Percentiles rank a stretch among this genome's conserved stretches.
These are phyloP conservation scores for Karalla daura DNA, from an alignment of 2,797 vertebrate species.

Conservation along the genomic window DNA sequence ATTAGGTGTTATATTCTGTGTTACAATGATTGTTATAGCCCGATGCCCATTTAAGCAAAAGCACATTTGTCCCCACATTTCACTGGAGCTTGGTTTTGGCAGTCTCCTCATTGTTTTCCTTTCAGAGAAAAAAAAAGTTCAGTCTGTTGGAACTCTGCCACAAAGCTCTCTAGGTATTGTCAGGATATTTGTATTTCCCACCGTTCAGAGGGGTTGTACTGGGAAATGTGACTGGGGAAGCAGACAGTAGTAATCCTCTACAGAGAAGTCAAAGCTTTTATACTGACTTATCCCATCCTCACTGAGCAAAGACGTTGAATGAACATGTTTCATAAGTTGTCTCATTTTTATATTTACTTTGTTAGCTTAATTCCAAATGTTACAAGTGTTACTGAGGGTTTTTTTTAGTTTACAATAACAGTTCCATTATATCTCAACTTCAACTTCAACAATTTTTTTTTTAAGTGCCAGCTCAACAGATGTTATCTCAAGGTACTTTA, in stretches of 20 bases:
- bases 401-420: no score
- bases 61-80: constrained; percentile 42
- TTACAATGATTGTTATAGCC: constrained; percentile 3
- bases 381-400: no score
- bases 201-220: constrained; percentile 17
- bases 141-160: constrained; percentile 20
- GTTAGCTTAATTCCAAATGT: no score
- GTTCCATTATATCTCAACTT: no score
- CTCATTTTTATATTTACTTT: no score
- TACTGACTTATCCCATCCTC: not conserved
- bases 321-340: no score
- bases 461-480: no score
- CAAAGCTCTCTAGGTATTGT: not conserved
- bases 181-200: constrained; percentile 25
- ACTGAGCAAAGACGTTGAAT: not conserved
- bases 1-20: not conserved
- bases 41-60: constrained; percentile 28
- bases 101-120: constrained; percentile 27
- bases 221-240: not conserved
- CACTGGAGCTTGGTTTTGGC: constrained; percentile 40
- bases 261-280: not conserved
- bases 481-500: no score
- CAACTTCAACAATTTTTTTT: no score
- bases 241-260: not conserved
- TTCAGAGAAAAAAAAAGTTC: constrained; percentile 5